phyloP scores from a whole-genome alignment of 2,888 invertebrate species.

The Dynastes hyllus region DNA sequence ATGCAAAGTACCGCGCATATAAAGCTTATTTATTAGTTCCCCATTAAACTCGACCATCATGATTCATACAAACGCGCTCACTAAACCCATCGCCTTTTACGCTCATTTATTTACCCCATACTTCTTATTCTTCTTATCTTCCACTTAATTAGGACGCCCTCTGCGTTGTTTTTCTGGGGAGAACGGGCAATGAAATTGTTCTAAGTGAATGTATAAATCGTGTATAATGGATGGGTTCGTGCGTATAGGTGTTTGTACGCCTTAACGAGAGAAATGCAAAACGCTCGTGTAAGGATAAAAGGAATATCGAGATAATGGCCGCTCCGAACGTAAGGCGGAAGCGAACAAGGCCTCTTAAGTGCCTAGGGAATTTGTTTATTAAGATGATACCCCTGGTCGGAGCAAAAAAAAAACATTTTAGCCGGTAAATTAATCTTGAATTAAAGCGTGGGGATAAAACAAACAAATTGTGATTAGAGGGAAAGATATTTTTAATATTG shows the following conservation, averaged over 20 bases:
- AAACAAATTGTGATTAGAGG: no score
- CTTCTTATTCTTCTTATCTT: conserved; percentile 19
- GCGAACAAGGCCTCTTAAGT: no score
- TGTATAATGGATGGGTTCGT: conserved; percentile 24
- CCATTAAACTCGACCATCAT: conserved; percentile 34
- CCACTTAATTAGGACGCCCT: conserved; percentile 25
- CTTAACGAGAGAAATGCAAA: not conserved
- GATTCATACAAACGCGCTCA: conserved; percentile 33
- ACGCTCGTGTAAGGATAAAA: no score
- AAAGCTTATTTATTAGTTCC: conserved; percentile 48
- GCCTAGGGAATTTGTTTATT: no score
- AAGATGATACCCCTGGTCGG: no score
- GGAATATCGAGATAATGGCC: no score
- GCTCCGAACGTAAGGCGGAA: no score
- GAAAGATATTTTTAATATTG: no score
- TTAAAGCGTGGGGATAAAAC: no score
- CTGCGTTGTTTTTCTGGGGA: conserved; percentile 13
- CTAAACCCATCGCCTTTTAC: not conserved
- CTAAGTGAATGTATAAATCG: conserved; percentile 33
- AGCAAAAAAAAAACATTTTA: no score
- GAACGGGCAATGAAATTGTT: conserved; percentile 27
- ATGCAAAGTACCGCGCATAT: conserved; percentile 33
- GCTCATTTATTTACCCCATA: not conserved
- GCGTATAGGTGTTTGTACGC: conserved; percentile 4
- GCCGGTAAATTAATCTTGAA: no score